Conservation (phyloP, 2,113 vertebrate genomes). For the Leucoraja erinaceus region DNA sequence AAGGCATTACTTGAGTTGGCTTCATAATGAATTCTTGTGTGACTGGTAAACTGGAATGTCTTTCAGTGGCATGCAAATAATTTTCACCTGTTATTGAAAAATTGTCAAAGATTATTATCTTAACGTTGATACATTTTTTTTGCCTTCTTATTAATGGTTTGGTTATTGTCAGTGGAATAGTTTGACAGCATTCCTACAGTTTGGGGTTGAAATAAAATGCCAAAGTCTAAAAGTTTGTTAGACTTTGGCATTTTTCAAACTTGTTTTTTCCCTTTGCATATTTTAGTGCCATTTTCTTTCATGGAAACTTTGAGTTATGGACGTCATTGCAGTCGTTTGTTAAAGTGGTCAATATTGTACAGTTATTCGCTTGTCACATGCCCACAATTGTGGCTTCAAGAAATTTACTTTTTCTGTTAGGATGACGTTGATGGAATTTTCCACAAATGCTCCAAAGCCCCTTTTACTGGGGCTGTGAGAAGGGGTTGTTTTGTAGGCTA, state of each 20-base stretch:
- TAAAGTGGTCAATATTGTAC: neutral
- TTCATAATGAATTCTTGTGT: slow-evolving; percentile 19
- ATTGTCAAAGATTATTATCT: neutral
- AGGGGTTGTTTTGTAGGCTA: neutral
- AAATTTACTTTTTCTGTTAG: neutral
- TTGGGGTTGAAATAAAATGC: neutral
- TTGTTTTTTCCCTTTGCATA: too few relatives aligned
- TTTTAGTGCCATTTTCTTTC: neutral
- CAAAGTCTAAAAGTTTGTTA: neutral
- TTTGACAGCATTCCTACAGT: neutral
- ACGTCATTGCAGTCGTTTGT: neutral
- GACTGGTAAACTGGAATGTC: slow-evolving; percentile 19
- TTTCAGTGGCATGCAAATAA: neutral
- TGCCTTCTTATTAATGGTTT: neutral
- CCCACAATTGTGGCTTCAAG: neutral
- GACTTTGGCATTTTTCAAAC: neutral
- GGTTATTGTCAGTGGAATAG: neutral
- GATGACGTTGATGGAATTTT: neutral
- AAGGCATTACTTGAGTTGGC: neutral
- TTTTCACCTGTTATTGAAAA: slow-evolving; percentile 12
- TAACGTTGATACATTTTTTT: neutral
- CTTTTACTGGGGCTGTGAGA: too few relatives aligned
- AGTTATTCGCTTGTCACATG: neutral
- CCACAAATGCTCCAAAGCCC: neutral
- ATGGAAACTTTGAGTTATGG: too few relatives aligned